Percentiles rank a stretch among this genome's conserved stretches.
phyloP scores from a whole-genome alignment of 2,888 invertebrate species.

The Caenorhabditis uteleia region DNA sequence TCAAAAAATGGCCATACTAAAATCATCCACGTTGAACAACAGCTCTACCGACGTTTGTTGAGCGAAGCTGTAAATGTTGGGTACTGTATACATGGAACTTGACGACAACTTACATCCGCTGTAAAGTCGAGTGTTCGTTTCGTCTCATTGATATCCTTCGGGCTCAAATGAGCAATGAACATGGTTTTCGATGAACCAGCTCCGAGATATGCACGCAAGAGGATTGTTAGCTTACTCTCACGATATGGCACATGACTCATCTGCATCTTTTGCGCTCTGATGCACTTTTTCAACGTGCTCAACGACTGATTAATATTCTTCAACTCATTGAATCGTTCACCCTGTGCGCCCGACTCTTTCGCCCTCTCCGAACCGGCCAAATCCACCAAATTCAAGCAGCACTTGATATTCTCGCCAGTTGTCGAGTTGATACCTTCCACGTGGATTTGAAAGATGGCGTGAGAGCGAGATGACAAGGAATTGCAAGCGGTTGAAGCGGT shows the following conservation, averaged over 20 bases:
- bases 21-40: too few relatives aligned
- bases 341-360: conserved; percentile 66
- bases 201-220: conserved; percentile 85
- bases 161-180: conserved; percentile 89
- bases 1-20: too few relatives aligned
- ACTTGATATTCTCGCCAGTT: conserved; percentile 16
- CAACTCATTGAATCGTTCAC: conserved; percentile 79
- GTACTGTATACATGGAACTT: not conserved
- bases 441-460: conserved; percentile 70
- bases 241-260: conserved; percentile 86
- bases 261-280: conserved; percentile 61
- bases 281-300: conserved; percentile 42
- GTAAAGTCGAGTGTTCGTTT: conserved; percentile 87
- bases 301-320: conserved; percentile 81
- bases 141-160: conserved; percentile 84
- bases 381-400: conserved; percentile 82
- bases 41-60: conserved; percentile 20
- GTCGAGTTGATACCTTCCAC: conserved; percentile 53
- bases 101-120: conserved; percentile 74
- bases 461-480: conserved; percentile 73
- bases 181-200: conserved; percentile 86
- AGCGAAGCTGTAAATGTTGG: conserved; percentile 19
- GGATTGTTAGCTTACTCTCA: conserved; percentile 86
- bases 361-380: conserved; percentile 85
- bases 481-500: conserved; percentile 82